Percentiles rank a stretch among this genome's conserved stretches.
phyloP scores from a whole-genome alignment of 2,888 invertebrate genomes.

The Cataglyphis rosenhaueri region DNA sequence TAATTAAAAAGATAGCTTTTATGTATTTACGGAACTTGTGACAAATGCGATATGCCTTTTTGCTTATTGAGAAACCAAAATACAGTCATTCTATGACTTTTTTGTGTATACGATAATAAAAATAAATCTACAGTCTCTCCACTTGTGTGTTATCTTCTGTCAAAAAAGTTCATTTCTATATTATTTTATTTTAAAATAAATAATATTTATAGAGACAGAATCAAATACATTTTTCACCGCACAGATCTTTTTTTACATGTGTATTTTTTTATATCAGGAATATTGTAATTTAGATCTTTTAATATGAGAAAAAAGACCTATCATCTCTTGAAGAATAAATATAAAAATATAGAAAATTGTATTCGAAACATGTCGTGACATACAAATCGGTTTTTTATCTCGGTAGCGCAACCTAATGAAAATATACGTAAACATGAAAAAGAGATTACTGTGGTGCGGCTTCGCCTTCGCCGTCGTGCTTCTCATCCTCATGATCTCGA shows the following conservation, averaged over 20 bases:
- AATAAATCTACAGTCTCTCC: background rate
- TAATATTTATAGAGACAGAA: background rate
- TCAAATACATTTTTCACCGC: background rate
- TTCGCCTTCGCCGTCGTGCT: conserved; percentile 73
- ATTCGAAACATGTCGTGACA: background rate
- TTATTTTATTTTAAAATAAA: background rate
- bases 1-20: background rate
- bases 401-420: background rate
- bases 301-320: background rate
- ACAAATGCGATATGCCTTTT: background rate
- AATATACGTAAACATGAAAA: conserved; percentile 72
- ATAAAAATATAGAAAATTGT: background rate
- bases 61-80: background rate
- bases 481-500: conserved; percentile 75
- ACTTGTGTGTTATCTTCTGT: background rate
- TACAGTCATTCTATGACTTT: background rate
- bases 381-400: background rate
- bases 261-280: background rate
- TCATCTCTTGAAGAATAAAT: background rate
- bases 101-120: background rate
- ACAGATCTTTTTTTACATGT: background rate
- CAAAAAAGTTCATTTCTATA: background rate
- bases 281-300: background rate
- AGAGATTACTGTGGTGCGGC: conserved; percentile 70
- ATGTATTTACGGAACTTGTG: background rate